phyloP scores from a whole-genome alignment of 2,797 vertebrate genomes.

The Crypturellus tataupa region DNA sequence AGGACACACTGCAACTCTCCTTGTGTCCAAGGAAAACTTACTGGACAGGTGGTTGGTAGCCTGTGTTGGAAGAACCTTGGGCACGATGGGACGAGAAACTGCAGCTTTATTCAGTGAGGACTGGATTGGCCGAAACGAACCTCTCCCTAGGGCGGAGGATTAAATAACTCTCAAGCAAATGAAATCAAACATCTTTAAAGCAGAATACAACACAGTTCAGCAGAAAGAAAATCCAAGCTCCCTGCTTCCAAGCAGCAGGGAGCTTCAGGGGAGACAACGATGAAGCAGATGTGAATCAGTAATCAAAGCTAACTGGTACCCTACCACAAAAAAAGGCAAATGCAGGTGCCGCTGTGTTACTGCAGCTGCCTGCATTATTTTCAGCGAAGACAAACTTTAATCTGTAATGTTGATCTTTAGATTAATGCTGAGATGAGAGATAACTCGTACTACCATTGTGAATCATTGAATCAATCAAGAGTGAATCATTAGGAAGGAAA shows the following conservation, averaged over 20 bases:
- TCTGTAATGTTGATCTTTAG: background rate
- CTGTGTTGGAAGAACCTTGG: constrained; percentile 86
- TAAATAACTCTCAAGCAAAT: constrained; percentile 7
- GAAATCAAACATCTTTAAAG: background rate
- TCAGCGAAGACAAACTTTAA: background rate
- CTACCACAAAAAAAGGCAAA: fast-evolving
- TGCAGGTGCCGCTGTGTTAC: background rate
- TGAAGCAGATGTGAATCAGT: background rate
- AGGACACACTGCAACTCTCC: background rate
- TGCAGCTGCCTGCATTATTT: background rate
- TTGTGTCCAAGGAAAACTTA: constrained; percentile 77
- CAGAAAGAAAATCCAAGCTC: background rate
- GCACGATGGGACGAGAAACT: constrained; percentile 86
- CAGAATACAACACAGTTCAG: constrained; percentile 3
- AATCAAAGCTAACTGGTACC: background rate
- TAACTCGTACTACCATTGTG: background rate
- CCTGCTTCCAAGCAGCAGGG: background rate
- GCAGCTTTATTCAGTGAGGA: constrained; percentile 88
- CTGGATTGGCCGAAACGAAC: constrained; percentile 96
- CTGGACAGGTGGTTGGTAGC: constrained; percentile 88
- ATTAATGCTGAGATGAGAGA: background rate
- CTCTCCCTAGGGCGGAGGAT: constrained; percentile 86
- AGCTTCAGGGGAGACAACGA: background rate
- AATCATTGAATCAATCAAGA: too few relatives aligned
- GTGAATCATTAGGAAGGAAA: background rate